phyloP scores from a whole-genome alignment of 2,888 invertebrate genomes.

The Dusona sp. region DNA sequence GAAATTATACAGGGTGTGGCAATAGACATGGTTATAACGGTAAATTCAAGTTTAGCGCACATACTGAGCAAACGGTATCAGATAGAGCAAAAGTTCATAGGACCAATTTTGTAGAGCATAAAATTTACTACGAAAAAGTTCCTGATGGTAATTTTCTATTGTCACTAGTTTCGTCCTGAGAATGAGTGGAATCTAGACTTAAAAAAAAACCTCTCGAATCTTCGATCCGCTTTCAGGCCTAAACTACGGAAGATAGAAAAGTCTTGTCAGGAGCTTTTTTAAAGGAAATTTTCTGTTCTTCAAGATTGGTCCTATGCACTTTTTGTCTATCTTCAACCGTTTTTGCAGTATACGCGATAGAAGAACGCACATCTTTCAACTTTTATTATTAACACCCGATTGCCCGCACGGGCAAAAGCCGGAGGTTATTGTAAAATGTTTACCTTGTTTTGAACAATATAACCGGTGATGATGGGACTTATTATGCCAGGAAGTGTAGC shows the following conservation, averaged over 20 bases:
- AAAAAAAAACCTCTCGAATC: neutral
- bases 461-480: constrained; percentile 93
- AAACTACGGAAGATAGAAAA: neutral
- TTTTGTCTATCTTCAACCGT: neutral
- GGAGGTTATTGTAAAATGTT: too few species aligned
- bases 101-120: neutral
- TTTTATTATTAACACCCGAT: neutral
- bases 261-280: neutral
- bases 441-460: constrained; percentile 91
- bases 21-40: neutral
- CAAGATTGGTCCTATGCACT: neutral
- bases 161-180: neutral
- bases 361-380: neutral
- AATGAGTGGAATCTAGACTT: neutral
- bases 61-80: neutral
- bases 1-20: neutral
- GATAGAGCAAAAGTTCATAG: neutral
- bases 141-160: neutral
- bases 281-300: neutral
- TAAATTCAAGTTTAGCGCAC: neutral
- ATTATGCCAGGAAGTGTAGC: constrained; percentile 96
- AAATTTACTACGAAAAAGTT: neutral
- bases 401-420: too few species aligned
- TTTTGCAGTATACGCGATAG: neutral
- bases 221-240: neutral